Conservation (phyloP, 92 coral and sea anemone species). For the Palythoa grandiflora region DNA sequence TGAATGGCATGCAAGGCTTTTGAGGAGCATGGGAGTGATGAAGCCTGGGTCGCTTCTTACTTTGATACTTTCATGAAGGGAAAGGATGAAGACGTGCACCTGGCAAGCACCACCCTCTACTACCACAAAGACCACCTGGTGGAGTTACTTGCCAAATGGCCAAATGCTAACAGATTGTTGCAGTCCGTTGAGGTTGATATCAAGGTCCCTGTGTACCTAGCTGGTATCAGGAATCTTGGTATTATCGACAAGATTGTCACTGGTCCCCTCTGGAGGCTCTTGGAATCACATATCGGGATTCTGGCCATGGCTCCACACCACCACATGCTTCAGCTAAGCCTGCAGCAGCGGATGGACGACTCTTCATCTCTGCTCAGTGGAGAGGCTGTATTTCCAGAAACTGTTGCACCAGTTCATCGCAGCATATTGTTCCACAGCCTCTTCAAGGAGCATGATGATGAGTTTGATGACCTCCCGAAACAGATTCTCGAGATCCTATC, state of each 20-base stretch:
- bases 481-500: constrained; percentile 14
- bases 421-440: neutral
- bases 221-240: constrained; percentile 4
- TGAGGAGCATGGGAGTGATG: constrained; percentile 37
- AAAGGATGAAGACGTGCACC: neutral
- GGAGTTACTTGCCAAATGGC: constrained; percentile 14
- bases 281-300: constrained; percentile 7
- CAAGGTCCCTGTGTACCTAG: constrained; percentile 30
- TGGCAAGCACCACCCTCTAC: constrained; percentile 3
- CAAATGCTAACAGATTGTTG: constrained; percentile 13
- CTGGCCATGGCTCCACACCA: neutral
- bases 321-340: constrained; percentile 2
- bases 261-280: constrained; percentile 8
- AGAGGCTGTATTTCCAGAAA: constrained; percentile 12
- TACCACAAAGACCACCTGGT: constrained; percentile 18
- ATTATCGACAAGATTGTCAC: neutral
- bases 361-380: neutral
- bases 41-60: constrained; percentile 9
- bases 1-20: constrained; percentile 26
- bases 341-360: constrained; percentile 7
- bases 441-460: neutral
- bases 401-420: neutral
- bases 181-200: constrained; percentile 19
- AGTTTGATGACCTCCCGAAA: neutral
- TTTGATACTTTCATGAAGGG: constrained; percentile 8